phyloP scores from a whole-genome alignment of 2,113 vertebrate species.

The Coracopsis vasa region DNA sequence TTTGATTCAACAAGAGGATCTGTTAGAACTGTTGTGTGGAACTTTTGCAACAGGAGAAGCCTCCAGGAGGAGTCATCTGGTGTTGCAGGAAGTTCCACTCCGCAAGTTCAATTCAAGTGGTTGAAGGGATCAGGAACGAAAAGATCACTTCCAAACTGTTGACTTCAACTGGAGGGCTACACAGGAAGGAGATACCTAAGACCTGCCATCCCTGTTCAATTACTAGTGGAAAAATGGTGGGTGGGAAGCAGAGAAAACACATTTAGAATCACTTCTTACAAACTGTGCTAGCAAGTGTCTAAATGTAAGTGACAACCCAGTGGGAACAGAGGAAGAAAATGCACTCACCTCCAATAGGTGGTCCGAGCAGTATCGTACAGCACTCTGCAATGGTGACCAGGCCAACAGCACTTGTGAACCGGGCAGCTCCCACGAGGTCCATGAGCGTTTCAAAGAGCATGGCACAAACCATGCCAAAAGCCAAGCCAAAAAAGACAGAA shows the following conservation, averaged over 20 bases:
- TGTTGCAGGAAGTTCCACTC: background rate
- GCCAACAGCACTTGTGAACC: slow-evolving; percentile 79
- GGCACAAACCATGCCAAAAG: slow-evolving; percentile 81
- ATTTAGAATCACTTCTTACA: background rate
- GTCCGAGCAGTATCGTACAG: slow-evolving; percentile 79
- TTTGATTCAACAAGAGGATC: background rate
- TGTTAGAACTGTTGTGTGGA: background rate
- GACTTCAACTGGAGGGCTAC: background rate
- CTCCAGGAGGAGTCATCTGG: background rate
- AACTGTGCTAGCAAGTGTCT: background rate
- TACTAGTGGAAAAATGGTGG: rapidly evolving
- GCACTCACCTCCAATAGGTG: slow-evolving; percentile 82
- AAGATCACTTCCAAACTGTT: background rate
- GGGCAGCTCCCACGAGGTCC: slow-evolving; percentile 78
- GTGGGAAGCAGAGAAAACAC: background rate
- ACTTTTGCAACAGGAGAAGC: background rate
- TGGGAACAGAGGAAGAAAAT: background rate
- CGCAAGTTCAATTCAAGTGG: background rate
- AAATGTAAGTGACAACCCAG: rapidly evolving
- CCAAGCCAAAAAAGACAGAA: slow-evolving; percentile 72
- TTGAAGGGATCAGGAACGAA: background rate
- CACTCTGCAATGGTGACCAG: slow-evolving; percentile 83
- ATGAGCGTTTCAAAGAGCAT: slow-evolving; percentile 85
- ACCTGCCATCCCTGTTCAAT: background rate
- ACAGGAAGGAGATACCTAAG: background rate